These are phyloP conservation scores for Gasterosteus aculeatus DNA, from an alignment of 2,113 vertebrate genomes.

Conservation along the genomic window DNA sequence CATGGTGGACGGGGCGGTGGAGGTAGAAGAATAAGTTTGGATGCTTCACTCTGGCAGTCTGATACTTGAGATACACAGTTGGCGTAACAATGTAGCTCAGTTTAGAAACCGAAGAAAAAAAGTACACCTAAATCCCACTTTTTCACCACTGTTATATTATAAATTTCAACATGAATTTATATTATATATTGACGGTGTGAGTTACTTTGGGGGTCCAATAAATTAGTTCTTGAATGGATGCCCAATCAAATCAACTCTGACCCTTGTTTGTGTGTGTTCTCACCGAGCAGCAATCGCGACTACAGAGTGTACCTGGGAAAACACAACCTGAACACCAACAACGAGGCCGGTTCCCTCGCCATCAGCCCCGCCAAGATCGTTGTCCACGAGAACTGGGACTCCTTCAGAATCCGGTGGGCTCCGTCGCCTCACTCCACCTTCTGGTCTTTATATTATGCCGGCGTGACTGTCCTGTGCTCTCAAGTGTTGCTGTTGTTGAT, in stretches of 20 bases:
- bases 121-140: background rate
- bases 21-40: background rate
- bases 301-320: slow-evolving; percentile 88
- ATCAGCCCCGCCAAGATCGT: slow-evolving; percentile 78
- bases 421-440: background rate
- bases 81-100: background rate
- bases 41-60: background rate
- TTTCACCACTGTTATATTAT: background rate
- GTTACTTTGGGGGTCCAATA: background rate
- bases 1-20: background rate
- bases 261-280: background rate
- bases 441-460: background rate
- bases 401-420: slow-evolving; percentile 77
- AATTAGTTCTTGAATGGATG: background rate
- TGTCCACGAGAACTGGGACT: slow-evolving; percentile 83
- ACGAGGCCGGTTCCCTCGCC: slow-evolving; percentile 77
- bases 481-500: background rate
- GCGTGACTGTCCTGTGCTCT: background rate
- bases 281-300: slow-evolving; percentile 71
- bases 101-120: background rate
- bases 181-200: background rate
- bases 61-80: background rate
- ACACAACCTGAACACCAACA: slow-evolving; percentile 74
- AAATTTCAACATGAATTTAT: background rate
- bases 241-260: background rate